Conservation (phyloP, 2,797 vertebrate genomes). For the Lerista edwardsae region DNA sequence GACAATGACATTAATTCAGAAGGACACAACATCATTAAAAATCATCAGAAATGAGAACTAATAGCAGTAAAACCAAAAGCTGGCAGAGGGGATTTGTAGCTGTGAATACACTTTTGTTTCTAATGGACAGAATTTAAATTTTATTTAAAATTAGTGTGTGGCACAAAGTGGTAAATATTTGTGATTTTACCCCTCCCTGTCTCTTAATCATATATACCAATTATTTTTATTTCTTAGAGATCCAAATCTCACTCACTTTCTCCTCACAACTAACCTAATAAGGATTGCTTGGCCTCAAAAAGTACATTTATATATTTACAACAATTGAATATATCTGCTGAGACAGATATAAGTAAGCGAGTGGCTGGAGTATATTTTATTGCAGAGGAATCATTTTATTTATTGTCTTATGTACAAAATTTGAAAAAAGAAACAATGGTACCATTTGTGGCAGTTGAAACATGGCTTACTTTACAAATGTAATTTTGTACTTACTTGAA, state of each 20-base stretch:
- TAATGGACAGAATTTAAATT: slow-evolving; percentile 70
- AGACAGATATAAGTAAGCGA: slow-evolving; percentile 20
- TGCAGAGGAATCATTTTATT: slow-evolving; percentile 40
- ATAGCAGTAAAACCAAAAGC: slow-evolving; percentile 79
- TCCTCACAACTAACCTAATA: slow-evolving; percentile 45
- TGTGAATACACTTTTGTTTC: slow-evolving; percentile 71
- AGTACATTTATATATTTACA: slow-evolving; percentile 39
- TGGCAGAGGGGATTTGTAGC: slow-evolving; percentile 72
- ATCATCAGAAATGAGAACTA: slow-evolving; percentile 40
- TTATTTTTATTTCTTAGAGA: slow-evolving; percentile 66
- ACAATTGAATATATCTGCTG: slow-evolving; percentile 39
- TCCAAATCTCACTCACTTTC: slow-evolving; percentile 67
- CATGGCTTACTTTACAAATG: slow-evolving; percentile 53
- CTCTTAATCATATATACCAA: slow-evolving; percentile 61
- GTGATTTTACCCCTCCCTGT: slow-evolving; percentile 63
- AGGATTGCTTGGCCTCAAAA: slow-evolving; percentile 46
- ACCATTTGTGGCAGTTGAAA: slow-evolving; percentile 67
- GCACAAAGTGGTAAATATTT: slow-evolving; percentile 71
- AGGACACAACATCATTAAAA: slow-evolving; percentile 57
- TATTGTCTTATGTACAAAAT: slow-evolving; percentile 49
- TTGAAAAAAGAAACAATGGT: slow-evolving; percentile 54
- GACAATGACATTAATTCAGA: slow-evolving; percentile 34
- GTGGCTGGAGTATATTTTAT: slow-evolving; percentile 43
- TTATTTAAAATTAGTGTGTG: slow-evolving; percentile 65
- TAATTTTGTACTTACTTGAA: slow-evolving; percentile 67